Percentiles rank a stretch among this genome's conserved stretches.
Evolutionary conservation across 2,113 vertebrate genomes (phyloP).

Genomic region (Noturus placidus): DNA sequence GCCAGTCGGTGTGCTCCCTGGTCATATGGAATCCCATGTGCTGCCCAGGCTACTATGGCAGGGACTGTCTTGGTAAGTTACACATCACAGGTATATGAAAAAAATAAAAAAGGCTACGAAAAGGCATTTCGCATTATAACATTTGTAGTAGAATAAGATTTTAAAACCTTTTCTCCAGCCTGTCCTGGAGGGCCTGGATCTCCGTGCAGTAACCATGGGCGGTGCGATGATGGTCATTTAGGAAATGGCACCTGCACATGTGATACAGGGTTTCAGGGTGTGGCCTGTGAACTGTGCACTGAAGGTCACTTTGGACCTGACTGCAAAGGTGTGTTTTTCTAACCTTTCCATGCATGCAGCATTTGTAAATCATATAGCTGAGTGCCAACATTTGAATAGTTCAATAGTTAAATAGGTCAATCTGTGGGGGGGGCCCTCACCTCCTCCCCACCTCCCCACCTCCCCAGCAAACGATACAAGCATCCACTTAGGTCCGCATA

Average conservation of each 20-base stretch:
- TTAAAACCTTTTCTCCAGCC: slow-evolving; percentile 63
- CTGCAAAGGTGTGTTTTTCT: slow-evolving; percentile 76
- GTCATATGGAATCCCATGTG: slow-evolving; percentile 77
- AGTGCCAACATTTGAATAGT: no score
- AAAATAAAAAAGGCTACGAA: not conserved
- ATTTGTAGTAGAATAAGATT: not conserved
- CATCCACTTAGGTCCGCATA: no score
- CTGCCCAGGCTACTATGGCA: slow-evolving; percentile 85
- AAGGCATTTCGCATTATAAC: not conserved
- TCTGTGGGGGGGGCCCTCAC: no score
- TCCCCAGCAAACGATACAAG: no score
- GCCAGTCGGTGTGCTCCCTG: slow-evolving; percentile 74
- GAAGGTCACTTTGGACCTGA: slow-evolving; percentile 75
- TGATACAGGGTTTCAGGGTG: slow-evolving; percentile 75
- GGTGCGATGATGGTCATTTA: slow-evolving; percentile 73
- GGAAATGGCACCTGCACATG: slow-evolving; percentile 85
- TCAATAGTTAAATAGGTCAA: no score
- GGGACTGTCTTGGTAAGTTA: slow-evolving; percentile 83
- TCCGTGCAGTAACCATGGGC: slow-evolving; percentile 79
- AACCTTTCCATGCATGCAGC: not conserved
- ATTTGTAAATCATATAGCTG: not conserved
- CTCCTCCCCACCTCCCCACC: no score
- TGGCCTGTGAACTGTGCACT: slow-evolving; percentile 81
- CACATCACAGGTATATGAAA: not conserved
- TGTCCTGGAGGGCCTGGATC: slow-evolving; percentile 82